Evolutionary conservation across 2,888 invertebrate genomes (phyloP), one percentile per base, ranked within the genome.

Genomic region (Conchocele bisecta): DNA sequence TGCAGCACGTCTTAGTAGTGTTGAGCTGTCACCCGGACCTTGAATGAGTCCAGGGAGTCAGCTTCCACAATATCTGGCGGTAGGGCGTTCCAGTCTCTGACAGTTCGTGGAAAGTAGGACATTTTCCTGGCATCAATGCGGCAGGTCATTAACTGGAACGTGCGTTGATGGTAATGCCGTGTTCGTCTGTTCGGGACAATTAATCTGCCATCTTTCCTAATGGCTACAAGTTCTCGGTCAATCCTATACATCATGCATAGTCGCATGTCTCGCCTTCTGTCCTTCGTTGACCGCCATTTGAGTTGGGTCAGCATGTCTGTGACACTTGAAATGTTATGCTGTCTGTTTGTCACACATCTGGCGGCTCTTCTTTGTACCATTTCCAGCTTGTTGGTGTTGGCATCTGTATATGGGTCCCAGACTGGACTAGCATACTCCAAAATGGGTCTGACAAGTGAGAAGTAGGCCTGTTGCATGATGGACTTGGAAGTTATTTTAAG

Each of bases 341-440:
- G 44, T 24, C 42, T 59, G n/a, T 31, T 20, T 22, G 31, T 33
- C 13, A 53, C 53, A 24, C 57, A 68, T 20, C 61, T 48, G 11
- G 61, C 60, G 3, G 61, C 48, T 24, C 68, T 46, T 11, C 61
- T 44, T 42, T 61, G 68, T 0, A 68, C 61, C 44, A 37, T 48
- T 20, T 60, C 59, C 17, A 66, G 29, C 46, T 66, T 41, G 29
- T 58, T 1, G 20, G 54, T 59, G 4, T 53, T 17, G 0, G 6
- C 33, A n/a, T 41, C 24, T n/a, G 48, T 33, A 44, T 46, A 39
- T 46, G 42, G 42, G 39, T 61, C 31, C 48, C 50, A 54, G 35
- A 54, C 42, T 15, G 56, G 50, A 44, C 29, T 35, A 15, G 39
- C 22, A 51, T 57, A 50, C 26, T 46, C 56, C 17, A 65, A 31